Conservation (phyloP, 2,113 vertebrate genomes). For the Hyperoodon ampullatus region DNA sequence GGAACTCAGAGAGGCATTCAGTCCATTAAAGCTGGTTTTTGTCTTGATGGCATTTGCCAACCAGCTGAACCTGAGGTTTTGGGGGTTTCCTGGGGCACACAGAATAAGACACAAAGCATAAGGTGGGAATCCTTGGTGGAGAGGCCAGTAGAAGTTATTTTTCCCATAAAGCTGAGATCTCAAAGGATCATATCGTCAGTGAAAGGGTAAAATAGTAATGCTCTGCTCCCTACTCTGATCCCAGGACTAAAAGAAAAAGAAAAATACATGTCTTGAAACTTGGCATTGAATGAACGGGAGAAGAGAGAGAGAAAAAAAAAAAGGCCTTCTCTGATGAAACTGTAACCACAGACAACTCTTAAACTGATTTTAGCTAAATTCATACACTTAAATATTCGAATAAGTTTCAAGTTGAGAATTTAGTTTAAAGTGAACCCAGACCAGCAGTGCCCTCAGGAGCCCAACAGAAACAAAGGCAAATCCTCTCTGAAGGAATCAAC, state of each 20-base stretch:
- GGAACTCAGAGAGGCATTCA: background rate
- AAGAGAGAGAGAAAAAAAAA: background rate
- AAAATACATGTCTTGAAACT: background rate
- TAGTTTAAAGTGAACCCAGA: background rate
- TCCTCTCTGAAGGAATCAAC: background rate
- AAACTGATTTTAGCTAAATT: background rate
- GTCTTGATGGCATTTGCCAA: background rate
- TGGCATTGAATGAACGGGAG: background rate
- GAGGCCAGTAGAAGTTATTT: background rate
- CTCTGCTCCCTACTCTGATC: background rate
- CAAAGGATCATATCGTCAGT: background rate
- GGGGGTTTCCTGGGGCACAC: background rate
- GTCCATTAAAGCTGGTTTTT: background rate
- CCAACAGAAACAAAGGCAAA: background rate
- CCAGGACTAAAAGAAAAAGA: background rate
- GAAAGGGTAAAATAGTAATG: background rate
- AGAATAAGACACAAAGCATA: background rate
- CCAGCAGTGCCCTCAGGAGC: background rate
- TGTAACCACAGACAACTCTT: background rate
- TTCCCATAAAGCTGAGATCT: background rate
- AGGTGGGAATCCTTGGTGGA: background rate
- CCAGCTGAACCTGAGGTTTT: background rate
- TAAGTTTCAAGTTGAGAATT: background rate
- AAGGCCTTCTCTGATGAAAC: background rate
- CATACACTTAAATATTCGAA: background rate